Conservation (phyloP, 2,113 vertebrate species). For the Mystacornis crossleyi region DNA sequence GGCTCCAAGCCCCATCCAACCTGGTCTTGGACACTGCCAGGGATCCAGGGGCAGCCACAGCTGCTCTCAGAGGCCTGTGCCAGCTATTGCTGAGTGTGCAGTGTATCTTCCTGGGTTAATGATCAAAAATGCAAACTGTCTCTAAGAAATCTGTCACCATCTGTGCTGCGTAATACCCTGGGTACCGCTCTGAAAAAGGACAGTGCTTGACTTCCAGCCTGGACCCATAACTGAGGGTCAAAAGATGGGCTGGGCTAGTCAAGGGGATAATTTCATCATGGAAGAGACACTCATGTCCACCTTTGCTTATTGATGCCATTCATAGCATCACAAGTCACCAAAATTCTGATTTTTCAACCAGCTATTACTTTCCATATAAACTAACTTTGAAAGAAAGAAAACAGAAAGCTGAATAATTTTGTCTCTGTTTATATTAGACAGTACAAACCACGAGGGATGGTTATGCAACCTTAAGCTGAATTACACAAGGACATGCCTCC, state of each 20-base stretch:
- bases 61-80: background rate
- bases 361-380: background rate
- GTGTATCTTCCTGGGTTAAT: background rate
- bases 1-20: fast-evolving
- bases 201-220: no score
- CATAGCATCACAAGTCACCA: background rate
- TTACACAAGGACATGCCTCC: background rate
- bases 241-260: background rate
- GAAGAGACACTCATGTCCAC: background rate
- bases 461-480: background rate
- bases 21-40: background rate
- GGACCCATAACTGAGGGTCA: background rate
- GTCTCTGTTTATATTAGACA: background rate
- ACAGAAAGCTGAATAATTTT: background rate
- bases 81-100: background rate
- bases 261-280: background rate
- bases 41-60: background rate
- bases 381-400: background rate
- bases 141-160: background rate
- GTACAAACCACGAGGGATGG: background rate
- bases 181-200: no score
- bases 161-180: fast-evolving
- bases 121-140: background rate
- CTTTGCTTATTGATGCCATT: background rate
- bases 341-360: background rate